Evolutionary conservation across 2,888 invertebrate genomes (phyloP), one percentile per base, ranked within the genome.

Genomic region (Torymus tubicola): DNA sequence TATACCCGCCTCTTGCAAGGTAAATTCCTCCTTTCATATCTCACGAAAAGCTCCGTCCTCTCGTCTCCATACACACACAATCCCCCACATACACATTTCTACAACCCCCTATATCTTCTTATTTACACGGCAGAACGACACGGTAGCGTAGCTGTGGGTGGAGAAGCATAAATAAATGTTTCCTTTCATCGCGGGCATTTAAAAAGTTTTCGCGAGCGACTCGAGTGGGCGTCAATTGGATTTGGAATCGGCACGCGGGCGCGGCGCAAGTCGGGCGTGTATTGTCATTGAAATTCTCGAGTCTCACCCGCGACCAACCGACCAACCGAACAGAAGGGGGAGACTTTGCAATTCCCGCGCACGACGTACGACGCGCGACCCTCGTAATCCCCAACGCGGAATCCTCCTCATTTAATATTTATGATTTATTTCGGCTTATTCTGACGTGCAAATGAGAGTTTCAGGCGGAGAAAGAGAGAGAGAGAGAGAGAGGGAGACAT

Each of bases 391-490:
- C 79, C 84, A 86, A 86, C 73, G 76, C 81, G 73, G 14, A 81
- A 81, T 78, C 78, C 80, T 89, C 88, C 89, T 90, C 90, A 89
- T 90, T 90, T 90, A 90, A 90, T 90, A 90, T 90, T 90, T 90
- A 90, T 90, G 90, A 90, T 90, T 90, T 90, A 90, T 90, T 89
- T 90, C 88, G 86, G 87, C 90, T 90, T 90, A 89, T 90, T 89
- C 88, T 88, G 87, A 88, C 87, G 89, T 86, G 88, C 88, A 89
- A 89, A 89, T 88, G 87, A 88, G 87, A 87, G 84, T 82, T 81
- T 18, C 57, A 13, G 53, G 16, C 16, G n/a, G 31, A 5, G 21
- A 21, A 2, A 21, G 2, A 21, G 21, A 21, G 21, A 21, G 2
- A 21, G 21, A 21, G 21, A 21, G 21, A n/a, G 11, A 5, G n/a